phyloP scores from a whole-genome alignment of 2,113 vertebrate genomes.

The Stigmatopora argus region DNA sequence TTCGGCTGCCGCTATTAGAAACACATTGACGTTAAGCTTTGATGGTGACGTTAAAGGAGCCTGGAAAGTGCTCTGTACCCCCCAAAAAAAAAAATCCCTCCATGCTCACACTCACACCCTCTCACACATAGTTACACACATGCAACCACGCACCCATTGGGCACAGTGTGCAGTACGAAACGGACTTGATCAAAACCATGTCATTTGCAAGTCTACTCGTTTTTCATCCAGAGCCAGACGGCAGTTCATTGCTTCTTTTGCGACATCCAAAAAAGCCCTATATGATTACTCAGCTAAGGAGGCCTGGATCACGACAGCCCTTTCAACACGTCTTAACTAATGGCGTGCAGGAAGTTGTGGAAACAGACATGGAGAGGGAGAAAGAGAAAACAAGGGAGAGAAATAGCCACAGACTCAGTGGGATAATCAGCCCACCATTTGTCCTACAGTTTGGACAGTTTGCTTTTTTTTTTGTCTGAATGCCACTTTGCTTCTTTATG shows the following conservation, averaged over 20 bases:
- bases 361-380: slow-evolving; percentile 44
- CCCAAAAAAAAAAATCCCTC: slow-evolving; percentile 54
- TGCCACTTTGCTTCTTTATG: slow-evolving; percentile 49
- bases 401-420: slow-evolving; percentile 41
- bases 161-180: slow-evolving; percentile 19
- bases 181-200: slow-evolving; percentile 50
- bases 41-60: slow-evolving; percentile 62
- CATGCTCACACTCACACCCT: slow-evolving; percentile 39
- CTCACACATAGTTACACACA: slow-evolving; percentile 28
- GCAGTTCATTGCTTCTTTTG: slow-evolving; percentile 36
- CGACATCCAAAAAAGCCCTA: slow-evolving; percentile 28
- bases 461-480: slow-evolving; percentile 32
- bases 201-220: slow-evolving; percentile 11
- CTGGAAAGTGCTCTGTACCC: slow-evolving; percentile 53
- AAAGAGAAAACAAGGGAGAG: slow-evolving; percentile 30
- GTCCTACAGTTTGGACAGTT: slow-evolving; percentile 54
- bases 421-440: slow-evolving; percentile 63
- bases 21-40: slow-evolving; percentile 65
- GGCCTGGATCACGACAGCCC: slow-evolving; percentile 44
- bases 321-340: slow-evolving; percentile 65
- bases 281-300: slow-evolving; percentile 53
- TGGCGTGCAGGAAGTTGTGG: slow-evolving; percentile 61
- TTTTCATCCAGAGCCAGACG: slow-evolving; percentile 31
- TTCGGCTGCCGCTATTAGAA: slow-evolving; percentile 68
- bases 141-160: slow-evolving; percentile 9